Conservation (phyloP, 2,797 vertebrate genomes). For the Botia almorhae region DNA sequence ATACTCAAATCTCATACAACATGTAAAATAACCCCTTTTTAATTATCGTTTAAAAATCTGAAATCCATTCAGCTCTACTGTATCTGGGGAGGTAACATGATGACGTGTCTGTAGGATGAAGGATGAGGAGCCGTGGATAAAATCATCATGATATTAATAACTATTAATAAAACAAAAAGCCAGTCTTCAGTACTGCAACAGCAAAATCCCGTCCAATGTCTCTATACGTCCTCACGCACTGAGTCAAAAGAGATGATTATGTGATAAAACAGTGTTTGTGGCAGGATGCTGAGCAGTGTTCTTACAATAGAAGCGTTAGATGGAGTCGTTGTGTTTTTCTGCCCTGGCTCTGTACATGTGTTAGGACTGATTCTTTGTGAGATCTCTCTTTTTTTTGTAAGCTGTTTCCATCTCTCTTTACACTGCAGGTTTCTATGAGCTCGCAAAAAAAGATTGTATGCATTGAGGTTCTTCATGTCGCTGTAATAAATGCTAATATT, state of each 20-base stretch:
- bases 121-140: neutral
- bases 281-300: conserved; percentile 15
- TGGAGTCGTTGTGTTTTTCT: conserved; percentile 28
- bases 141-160: conserved; percentile 11
- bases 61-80: neutral
- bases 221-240: conserved; percentile 29
- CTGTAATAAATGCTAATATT: conserved; percentile 87
- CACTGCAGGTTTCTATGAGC: conserved; percentile 72
- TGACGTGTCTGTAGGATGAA: neutral
- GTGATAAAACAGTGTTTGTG: conserved; percentile 35
- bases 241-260: conserved; percentile 21
- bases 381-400: conserved; percentile 63
- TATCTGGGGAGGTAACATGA: neutral
- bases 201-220: neutral
- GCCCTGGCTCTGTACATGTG: conserved; percentile 41
- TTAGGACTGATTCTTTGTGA: conserved; percentile 61
- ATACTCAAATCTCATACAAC: conserved; percentile 10
- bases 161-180: conserved; percentile 9
- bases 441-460: conserved; percentile 77
- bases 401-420: conserved; percentile 66
- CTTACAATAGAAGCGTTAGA: conserved; percentile 29
- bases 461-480: conserved; percentile 79
- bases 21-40: conserved; percentile 36
- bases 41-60: conserved; percentile 33
- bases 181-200: conserved; percentile 17